Evolutionary conservation across 2,797 vertebrate genomes (phyloP).

Genomic region (Sebastolobus alascanus): DNA sequence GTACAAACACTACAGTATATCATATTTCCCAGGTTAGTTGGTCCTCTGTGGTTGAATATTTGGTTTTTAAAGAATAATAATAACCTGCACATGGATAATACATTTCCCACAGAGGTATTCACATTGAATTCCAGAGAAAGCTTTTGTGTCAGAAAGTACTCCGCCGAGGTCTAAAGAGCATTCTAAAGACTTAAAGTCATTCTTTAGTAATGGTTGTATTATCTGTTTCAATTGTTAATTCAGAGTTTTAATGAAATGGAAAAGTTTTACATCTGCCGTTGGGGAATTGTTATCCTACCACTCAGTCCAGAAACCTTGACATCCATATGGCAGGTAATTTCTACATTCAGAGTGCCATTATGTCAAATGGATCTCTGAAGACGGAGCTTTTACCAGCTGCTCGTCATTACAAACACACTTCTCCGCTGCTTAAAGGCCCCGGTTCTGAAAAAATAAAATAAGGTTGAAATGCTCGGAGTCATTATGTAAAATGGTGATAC

Average conservation of each 20-base stretch:
- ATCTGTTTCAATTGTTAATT: constrained; percentile 55
- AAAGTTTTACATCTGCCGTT: constrained; percentile 65
- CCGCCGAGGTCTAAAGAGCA: constrained; percentile 7
- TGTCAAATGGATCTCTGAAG: constrained; percentile 77
- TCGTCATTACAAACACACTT: constrained; percentile 65
- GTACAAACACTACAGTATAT: background rate
- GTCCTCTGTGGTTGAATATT: background rate
- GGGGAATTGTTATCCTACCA: constrained; percentile 52
- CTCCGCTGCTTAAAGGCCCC: constrained; percentile 24
- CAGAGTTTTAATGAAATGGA: constrained; percentile 66
- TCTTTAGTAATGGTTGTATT: constrained; percentile 44
- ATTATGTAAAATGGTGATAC: constrained; percentile 72
- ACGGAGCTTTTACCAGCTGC: constrained; percentile 71
- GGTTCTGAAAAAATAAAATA: constrained; percentile 25
- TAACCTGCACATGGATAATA: background rate
- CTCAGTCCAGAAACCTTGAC: constrained; percentile 69
- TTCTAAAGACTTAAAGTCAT: constrained; percentile 28
- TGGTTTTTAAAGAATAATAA: background rate
- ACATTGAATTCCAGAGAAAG: background rate
- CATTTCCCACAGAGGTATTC: background rate
- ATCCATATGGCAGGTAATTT: constrained; percentile 71
- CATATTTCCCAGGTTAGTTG: background rate
- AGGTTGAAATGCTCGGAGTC: constrained; percentile 54
- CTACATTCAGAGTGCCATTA: constrained; percentile 67
- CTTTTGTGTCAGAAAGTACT: constrained; percentile 21